A percentile compares a stretch with the other conserved stretches of the same genome.
phyloP scores from a whole-genome alignment of 37 sponge, comb jelly and placozoan species.

The Petrosia ficiformis region DNA sequence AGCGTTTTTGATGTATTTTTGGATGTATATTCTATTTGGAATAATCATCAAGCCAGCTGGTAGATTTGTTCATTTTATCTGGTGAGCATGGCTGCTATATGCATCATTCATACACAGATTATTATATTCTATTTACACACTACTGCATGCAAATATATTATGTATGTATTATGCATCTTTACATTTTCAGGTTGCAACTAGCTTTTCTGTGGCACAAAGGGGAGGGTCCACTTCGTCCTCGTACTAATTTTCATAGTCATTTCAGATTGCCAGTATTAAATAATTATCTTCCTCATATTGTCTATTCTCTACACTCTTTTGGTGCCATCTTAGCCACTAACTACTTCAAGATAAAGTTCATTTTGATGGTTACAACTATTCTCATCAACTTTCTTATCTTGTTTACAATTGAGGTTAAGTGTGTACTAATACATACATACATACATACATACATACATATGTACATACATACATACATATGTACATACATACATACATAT shows the following conservation, averaged over 20 bases:
- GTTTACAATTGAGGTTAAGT: not conserved
- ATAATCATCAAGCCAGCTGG: not conserved
- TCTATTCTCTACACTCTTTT: not conserved
- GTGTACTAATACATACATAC: too few species aligned
- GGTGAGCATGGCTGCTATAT: too few species aligned
- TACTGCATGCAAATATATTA: too few species aligned
- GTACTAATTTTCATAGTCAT: not conserved
- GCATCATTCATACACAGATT: too few species aligned
- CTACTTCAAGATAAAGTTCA: not conserved
- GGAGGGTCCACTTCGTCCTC: not conserved
- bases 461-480: too few species aligned
- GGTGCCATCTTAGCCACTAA: not conserved
- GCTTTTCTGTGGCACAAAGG: not conserved
- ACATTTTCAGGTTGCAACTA: not conserved
- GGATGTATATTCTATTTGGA: not conserved
- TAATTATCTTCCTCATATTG: not conserved
- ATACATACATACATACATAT: too few species aligned
- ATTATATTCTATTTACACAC: too few species aligned
- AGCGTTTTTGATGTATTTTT: too few species aligned
- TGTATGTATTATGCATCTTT: not conserved
- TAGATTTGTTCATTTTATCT: not conserved
- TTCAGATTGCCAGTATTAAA: not conserved
- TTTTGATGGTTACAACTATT: not conserved
- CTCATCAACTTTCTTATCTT: not conserved
- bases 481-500: too few species aligned